Base-by-base conservation (phyloP, 2,888 invertebrate species). In the Tetrapedia diversipes region DNA sequence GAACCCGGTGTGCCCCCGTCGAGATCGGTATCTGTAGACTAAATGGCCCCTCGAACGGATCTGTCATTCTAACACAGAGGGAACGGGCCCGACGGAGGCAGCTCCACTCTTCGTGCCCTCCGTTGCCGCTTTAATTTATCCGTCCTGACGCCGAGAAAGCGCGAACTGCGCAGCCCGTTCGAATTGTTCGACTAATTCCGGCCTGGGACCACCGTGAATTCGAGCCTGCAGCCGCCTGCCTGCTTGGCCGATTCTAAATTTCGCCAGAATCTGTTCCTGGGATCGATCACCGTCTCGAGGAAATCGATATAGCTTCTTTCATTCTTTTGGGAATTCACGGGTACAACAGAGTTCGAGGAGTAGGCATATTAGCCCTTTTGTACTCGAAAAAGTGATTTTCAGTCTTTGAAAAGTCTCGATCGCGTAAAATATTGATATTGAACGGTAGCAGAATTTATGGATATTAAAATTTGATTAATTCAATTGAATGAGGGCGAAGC, bases 31-130 rank as follows among this genome's bases (percentile, higher is more conserved):
- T 90, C 90, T 88, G 79, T 83, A 81, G 85, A 84, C 89, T 88
- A 89, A 89, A 89, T 87, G 87, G 87, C 84, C 84, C 85, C 84
- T 73, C 81, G 77, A 75, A 86, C 82, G 88, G 87, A 90, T 90
- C 86, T 86, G 88, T 90, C 90, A 90, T 90, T 90, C 89, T 89
- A 88, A 87, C 90, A 87, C 89, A 89, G 80, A 39, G 75, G 53
- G 76, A 70, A 76, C 71, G 80, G 76, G 19, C 45, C 41, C 57
- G 72, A 70, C 56, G 59, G 70, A 74, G n/a, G 49, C 56, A 61
- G 37, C 45, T 65, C 59, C 71, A n/a, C n/a, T 73, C 72, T 49
- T 54, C 59, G 66, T 77, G 67, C 81, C 82, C 82, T 84, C 86
- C 83, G n/a, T n/a, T n/a, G 77, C 83, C 88, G 85, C 81, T 87